These are phyloP conservation scores for Esox masquinongy DNA, from an alignment of 2,797 vertebrate genomes.

Conservation along the genomic window DNA sequence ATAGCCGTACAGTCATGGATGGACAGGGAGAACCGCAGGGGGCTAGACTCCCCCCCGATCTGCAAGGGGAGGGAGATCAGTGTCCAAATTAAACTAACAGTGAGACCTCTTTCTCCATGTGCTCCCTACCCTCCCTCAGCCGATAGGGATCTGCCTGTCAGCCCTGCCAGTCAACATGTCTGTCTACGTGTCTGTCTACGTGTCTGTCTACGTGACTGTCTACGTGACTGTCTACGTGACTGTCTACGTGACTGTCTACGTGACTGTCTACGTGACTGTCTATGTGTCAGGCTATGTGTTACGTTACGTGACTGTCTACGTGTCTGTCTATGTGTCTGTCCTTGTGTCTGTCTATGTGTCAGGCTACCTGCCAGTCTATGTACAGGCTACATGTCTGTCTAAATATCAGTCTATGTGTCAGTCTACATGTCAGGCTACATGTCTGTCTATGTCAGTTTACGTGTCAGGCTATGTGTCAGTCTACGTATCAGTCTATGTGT, in stretches of 20 bases:
- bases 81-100: too few relatives aligned
- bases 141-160: neutral
- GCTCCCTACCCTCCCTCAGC: neutral
- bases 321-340: neutral
- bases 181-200: too few relatives aligned
- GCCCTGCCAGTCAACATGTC: too few relatives aligned
- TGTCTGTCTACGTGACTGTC: neutral
- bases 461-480: slow-evolving; percentile 29
- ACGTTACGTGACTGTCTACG: neutral
- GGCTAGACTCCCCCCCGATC: too few relatives aligned
- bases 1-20: too few relatives aligned
- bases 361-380: neutral
- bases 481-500: slow-evolving; percentile 6
- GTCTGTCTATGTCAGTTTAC: neutral
- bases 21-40: too few relatives aligned
- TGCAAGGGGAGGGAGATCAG: too few relatives aligned
- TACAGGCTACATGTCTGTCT: neutral
- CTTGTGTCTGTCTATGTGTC: neutral
- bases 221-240: too few relatives aligned
- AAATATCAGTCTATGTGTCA: neutral
- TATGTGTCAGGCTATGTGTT: neutral
- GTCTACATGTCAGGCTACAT: neutral
- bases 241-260: too few relatives aligned
- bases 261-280: neutral
- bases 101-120: neutral